Conservation (phyloP, 1,140 invertebrate species). For the Steinernema khuongi region DNA sequence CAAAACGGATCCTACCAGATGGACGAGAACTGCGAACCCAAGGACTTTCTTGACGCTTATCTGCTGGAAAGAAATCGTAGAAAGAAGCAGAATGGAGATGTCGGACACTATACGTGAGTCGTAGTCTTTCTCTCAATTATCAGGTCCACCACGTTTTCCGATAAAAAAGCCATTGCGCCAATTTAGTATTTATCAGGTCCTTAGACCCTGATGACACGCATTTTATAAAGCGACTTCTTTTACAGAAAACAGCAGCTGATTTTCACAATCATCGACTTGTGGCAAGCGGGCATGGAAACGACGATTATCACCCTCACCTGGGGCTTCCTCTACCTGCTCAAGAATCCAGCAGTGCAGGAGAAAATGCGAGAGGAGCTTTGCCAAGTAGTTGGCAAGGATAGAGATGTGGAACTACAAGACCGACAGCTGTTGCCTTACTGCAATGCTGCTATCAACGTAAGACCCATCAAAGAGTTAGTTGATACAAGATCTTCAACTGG, state of each 20-base stretch:
- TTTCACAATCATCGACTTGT: not conserved
- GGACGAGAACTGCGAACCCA: not conserved
- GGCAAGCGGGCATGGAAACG: not conserved
- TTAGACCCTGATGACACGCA: no score
- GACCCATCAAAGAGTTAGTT: no score
- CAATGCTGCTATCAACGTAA: conserved; percentile 26
- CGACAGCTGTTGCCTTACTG: not conserved
- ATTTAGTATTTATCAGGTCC: no score
- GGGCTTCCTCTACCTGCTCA: not conserved
- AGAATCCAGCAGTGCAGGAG: no score
- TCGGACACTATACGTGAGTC: not conserved
- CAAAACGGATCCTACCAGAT: not conserved
- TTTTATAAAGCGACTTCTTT: not conserved
- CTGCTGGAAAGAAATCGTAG: not conserved
- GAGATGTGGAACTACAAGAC: conserved; percentile 23
- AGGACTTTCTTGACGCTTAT: not conserved
- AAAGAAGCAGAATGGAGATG: not conserved
- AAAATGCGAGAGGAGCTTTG: conserved; percentile 8
- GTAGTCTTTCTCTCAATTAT: no score
- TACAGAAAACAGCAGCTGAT: not conserved
- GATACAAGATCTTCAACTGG: not conserved
- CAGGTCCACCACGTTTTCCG: no score
- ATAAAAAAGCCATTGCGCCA: no score
- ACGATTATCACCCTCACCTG: not conserved
- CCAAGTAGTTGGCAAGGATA: conserved; percentile 1